A percentile compares a stretch with the other conserved stretches of the same genome.
phyloP scores from a whole-genome alignment of 2,113 vertebrate species.

The Scolopax mira region DNA sequence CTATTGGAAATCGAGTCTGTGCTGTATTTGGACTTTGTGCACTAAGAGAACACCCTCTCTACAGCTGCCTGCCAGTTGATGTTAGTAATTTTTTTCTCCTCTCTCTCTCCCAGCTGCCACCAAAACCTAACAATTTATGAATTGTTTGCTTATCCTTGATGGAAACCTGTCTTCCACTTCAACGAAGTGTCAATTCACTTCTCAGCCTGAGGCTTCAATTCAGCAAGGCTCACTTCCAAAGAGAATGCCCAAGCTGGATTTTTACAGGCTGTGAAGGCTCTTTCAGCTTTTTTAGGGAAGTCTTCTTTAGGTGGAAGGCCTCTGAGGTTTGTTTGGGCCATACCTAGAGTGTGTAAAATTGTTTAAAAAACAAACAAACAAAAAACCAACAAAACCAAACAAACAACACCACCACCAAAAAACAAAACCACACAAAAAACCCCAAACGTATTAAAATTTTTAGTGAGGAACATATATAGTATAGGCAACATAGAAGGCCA shows the following conservation, averaged over 20 bases:
- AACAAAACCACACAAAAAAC: too few relatives aligned
- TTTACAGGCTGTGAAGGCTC: neutral
- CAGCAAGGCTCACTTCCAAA: neutral
- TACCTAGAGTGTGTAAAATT: neutral
- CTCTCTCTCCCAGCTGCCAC: neutral
- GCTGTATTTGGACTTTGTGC: neutral
- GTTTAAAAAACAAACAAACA: neutral
- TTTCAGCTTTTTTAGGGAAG: neutral
- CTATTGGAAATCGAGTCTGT: neutral
- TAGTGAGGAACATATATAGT: neutral
- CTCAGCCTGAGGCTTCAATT: neutral
- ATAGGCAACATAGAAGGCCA: neutral
- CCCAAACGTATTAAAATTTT: neutral
- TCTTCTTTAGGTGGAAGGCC: neutral
- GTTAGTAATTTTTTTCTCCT: neutral
- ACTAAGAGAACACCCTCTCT: neutral
- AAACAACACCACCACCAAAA: too few relatives aligned
- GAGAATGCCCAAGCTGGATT: neutral
- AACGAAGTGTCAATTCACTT: neutral
- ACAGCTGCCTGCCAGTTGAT: neutral
- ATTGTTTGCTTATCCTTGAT: neutral
- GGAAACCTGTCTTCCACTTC: neutral
- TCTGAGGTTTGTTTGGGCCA: neutral
- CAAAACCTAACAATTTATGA: neutral
- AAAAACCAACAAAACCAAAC: too few relatives aligned